A percentile compares a stretch with the other conserved stretches of the same genome.
Conservation (phyloP, 2,888 invertebrate species). For the Ectropis crepuscularia region DNA sequence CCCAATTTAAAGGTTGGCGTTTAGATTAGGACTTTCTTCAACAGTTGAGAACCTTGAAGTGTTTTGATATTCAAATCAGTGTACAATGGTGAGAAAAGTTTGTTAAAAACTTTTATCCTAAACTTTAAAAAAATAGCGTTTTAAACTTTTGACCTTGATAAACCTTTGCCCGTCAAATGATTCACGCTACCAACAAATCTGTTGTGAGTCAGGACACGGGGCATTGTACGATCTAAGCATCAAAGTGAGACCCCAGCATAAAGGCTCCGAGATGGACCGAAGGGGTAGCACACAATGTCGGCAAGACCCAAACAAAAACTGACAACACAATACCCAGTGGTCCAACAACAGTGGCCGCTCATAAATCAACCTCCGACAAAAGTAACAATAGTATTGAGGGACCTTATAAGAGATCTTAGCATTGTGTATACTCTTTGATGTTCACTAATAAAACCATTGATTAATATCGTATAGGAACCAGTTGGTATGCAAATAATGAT, state of each 20-base stretch:
- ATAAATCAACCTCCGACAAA: slow-evolving; percentile 84
- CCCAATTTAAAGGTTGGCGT: no score
- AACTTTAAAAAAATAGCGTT: neutral
- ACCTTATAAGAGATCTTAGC: slow-evolving; percentile 84
- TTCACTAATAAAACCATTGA: slow-evolving; percentile 85
- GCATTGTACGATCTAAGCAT: slow-evolving; percentile 78
- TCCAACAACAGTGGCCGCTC: slow-evolving; percentile 83
- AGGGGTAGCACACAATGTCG: slow-evolving; percentile 82
- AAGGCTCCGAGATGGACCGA: slow-evolving; percentile 77
- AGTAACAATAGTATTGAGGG: slow-evolving; percentile 84
- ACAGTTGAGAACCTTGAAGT: neutral
- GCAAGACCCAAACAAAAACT: slow-evolving; percentile 82
- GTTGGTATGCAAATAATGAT: slow-evolving; percentile 83
- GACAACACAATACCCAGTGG: slow-evolving; percentile 82
- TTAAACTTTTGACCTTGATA: slow-evolving; percentile 25
- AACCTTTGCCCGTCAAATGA: slow-evolving; percentile 28
- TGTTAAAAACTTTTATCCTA: neutral
- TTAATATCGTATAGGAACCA: slow-evolving; percentile 84
- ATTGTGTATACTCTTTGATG: slow-evolving; percentile 84
- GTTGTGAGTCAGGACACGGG: slow-evolving; percentile 62
- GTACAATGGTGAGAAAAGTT: neutral
- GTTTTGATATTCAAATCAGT: neutral
- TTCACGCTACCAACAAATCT: slow-evolving; percentile 56
- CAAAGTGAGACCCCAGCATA: slow-evolving; percentile 81
- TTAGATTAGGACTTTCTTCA: no score